phyloP scores from a whole-genome alignment of 1,140 invertebrate species.

The Apocrypta bakeri region DNA sequence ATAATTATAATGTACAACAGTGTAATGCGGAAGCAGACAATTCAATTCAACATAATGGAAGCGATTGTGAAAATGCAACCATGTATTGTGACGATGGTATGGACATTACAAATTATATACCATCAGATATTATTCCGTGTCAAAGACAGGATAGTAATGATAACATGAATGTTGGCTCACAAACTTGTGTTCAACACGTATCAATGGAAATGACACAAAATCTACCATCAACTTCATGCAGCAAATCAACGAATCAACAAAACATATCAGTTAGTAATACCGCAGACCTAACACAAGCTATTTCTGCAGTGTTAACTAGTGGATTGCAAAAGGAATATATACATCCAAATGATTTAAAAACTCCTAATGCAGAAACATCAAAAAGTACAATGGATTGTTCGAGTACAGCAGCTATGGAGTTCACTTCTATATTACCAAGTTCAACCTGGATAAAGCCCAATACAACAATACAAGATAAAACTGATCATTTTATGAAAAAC shows the following conservation, averaged over 20 bases:
- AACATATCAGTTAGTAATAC: background rate
- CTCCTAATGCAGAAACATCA: background rate
- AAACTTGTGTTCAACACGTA: slow-evolving; percentile 20
- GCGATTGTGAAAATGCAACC: slow-evolving; percentile 5
- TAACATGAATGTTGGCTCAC: slow-evolving; percentile 17
- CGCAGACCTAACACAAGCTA: slow-evolving; percentile 18
- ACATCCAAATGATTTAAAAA: background rate
- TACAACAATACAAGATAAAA: slow-evolving; percentile 14
- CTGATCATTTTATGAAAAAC: background rate
- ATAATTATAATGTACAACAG: slow-evolving; percentile 1
- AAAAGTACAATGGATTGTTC: background rate
- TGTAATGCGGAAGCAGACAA: slow-evolving; percentile 25
- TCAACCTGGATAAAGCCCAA: slow-evolving; percentile 32
- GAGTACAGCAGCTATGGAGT: slow-evolving; percentile 43
- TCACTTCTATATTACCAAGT: slow-evolving; percentile 43
- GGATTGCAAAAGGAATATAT: background rate
- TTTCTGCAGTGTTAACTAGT: slow-evolving; percentile 9
- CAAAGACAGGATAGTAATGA: background rate
- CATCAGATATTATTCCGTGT: slow-evolving; percentile 4
- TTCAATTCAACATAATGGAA: slow-evolving; percentile 8
- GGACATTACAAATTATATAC: slow-evolving; percentile 34
- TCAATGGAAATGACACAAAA: slow-evolving; percentile 47
- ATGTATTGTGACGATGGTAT: slow-evolving; percentile 46
- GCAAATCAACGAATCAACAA: background rate
- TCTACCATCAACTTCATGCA: slow-evolving; percentile 14